phyloP scores from a whole-genome alignment of 2,113 vertebrate genomes.

The Xiphorhynchus elegans region DNA sequence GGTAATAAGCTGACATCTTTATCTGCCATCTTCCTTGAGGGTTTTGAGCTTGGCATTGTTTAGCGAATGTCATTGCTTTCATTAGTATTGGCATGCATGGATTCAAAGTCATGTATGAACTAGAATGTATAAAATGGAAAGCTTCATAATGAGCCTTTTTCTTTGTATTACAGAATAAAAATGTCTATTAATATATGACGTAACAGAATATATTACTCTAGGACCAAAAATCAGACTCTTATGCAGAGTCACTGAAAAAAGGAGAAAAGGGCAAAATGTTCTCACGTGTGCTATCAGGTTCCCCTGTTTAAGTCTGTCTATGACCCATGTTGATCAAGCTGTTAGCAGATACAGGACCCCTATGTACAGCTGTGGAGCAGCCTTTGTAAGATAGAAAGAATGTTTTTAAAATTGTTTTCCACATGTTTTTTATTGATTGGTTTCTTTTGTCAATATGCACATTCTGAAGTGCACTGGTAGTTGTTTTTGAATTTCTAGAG shows the following conservation, averaged over 20 bases:
- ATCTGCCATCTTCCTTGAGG: neutral
- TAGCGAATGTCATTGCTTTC: neutral
- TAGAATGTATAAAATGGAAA: neutral
- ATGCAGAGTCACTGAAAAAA: neutral
- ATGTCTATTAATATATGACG: neutral
- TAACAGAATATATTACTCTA: neutral
- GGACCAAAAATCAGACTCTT: neutral
- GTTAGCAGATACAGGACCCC: neutral
- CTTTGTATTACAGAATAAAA: neutral
- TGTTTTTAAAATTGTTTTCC: neutral
- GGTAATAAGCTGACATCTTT: neutral
- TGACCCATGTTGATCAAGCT: neutral
- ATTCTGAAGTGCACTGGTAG: neutral
- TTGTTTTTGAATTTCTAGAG: neutral
- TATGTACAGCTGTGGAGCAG: neutral
- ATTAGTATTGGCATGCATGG: neutral
- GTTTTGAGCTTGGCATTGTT: neutral
- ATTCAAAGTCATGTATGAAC: neutral
- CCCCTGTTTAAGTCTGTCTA: neutral
- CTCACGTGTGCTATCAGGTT: neutral
- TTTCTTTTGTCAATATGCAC: neutral
- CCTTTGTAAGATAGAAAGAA: neutral
- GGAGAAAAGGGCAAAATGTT: neutral
- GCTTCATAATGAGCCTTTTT: neutral
- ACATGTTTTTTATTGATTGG: neutral